Base-by-base conservation (phyloP, 2,888 invertebrate genomes). In the Cactoblastis cactorum region DNA sequence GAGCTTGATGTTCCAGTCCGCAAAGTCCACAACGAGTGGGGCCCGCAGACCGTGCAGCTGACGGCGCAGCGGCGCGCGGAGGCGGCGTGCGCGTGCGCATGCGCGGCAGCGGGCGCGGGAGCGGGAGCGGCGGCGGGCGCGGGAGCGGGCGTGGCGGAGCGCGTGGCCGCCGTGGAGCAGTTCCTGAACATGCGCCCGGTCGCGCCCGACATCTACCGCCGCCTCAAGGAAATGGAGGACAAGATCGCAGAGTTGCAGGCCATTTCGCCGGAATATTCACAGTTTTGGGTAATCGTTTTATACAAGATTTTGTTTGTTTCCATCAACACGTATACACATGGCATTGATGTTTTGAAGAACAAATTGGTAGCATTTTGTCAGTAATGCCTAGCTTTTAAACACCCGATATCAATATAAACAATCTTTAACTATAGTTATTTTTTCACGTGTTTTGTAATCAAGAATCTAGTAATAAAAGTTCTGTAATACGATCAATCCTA, bases 201-300 rank as follows among this genome's bases (percentile, higher is more conserved):
- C 0, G 85, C 93, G 0, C 90, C 85, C 52, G 93, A 94, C 71
- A 83, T 96, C 28, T 95, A 94, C 67, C 80, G 83, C 52, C 85
- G 96, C 24, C 77, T 96, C 3, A 95, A 95, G 76, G 83, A 81
- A 0, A 90, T 96, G 64, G 96, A 97, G 77, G 92, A 96, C 65
- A 91, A 93, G 57, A 91, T 97, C 45, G 83, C 95, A 5, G 85
- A 92, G 54, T 77, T 96, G 52, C 94, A 96, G 77, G 91, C 95
- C 0, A 75, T 95, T 49, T 96, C 96, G 34, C 96, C 96, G 0
- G 96, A 96, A 77, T 96, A 96, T 69, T 91, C 92, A 18, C 91
- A 93, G 61, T 93, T 94, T 62, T 86, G 86, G 86, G 86, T 82
- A 33, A 60, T 9, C 28, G 9, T 1, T 28, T 6, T 28, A 9